Percentiles rank a stretch among this genome's conserved stretches.
These are phyloP conservation scores for Sebastes taczanowskii DNA, from an alignment of 2,797 vertebrate species.

Conservation along the genomic window DNA sequence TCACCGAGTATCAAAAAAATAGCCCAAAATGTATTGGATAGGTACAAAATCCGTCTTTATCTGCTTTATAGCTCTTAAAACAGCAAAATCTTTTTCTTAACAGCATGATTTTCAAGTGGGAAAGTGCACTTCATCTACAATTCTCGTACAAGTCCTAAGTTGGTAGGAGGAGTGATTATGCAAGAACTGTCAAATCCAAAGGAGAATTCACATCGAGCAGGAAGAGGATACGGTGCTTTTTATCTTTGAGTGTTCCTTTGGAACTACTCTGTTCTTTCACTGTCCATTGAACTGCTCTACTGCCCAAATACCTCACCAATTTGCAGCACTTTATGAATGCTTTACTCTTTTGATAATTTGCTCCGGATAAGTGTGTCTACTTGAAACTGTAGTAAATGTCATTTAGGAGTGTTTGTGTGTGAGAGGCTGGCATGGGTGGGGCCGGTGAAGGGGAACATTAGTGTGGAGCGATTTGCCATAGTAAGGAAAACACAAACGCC, in stretches of 20 bases:
- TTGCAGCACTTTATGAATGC: not conserved
- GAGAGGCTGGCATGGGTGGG: not conserved
- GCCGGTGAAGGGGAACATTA: conserved; percentile 57
- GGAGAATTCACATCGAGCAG: not conserved
- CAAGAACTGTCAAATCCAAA: conserved; percentile 16
- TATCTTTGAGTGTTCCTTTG: conserved; percentile 1
- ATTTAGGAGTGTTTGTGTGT: not conserved
- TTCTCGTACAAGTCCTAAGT: not conserved
- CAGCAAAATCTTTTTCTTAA: not conserved
- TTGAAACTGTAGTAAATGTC: conserved; percentile 32
- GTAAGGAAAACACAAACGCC: conserved; percentile 66
- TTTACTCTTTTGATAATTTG: conserved; percentile 25
- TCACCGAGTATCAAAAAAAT: not conserved
- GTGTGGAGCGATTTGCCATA: conserved; percentile 59
- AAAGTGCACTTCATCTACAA: not conserved
- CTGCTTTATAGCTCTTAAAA: not conserved
- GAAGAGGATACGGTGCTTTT: not conserved
- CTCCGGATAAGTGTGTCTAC: conserved; percentile 13
- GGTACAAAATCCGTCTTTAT: not conserved
- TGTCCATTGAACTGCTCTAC: conserved; percentile 1
- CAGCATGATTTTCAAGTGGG: conserved; percentile 6
- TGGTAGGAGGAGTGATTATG: conserved; percentile 10
- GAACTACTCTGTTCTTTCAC: not conserved
- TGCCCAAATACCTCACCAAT: not conserved
- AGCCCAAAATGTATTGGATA: not conserved